phyloP scores from a whole-genome alignment of 2,888 invertebrate genomes.

The Tachina fera region DNA sequence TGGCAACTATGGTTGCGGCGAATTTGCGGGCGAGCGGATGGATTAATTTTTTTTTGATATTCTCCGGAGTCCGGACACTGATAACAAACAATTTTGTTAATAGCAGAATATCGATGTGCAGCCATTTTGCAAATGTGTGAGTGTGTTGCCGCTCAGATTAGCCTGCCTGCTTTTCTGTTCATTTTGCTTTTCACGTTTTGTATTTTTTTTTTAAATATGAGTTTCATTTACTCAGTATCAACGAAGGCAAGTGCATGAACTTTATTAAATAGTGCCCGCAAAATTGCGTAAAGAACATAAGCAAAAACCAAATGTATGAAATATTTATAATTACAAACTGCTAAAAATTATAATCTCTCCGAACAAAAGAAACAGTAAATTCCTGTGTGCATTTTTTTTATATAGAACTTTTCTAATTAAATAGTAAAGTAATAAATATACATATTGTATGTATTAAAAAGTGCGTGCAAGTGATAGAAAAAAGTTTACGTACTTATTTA shows the following conservation, averaged over 20 bases:
- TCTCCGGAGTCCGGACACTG: neutral
- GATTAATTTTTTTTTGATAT: constrained; percentile 15
- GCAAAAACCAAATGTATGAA: neutral
- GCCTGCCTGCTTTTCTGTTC: constrained; percentile 4
- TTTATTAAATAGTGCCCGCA: neutral
- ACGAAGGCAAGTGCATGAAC: neutral
- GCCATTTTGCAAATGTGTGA: constrained; percentile 44
- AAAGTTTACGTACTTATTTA: too few species aligned
- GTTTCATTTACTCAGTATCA: constrained; percentile 21
- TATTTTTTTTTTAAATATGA: neutral
- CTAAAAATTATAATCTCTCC: neutral
- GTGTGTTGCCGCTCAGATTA: constrained; percentile 18
- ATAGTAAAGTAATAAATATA: too few species aligned
- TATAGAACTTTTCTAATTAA: too few species aligned
- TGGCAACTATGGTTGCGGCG: neutral
- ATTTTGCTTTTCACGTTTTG: neutral
- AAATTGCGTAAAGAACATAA: neutral
- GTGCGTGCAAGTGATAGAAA: too few species aligned
- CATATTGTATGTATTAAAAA: too few species aligned
- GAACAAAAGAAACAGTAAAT: neutral
- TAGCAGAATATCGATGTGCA: constrained; percentile 29
- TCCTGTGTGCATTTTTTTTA: too few species aligned
- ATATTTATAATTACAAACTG: neutral
- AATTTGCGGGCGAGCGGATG: constrained; percentile 1
- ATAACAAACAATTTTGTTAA: constrained; percentile 49